Evolutionary conservation across 1,140 invertebrate genomes (phyloP), one percentile per base, ranked within the genome.

Genomic region (Papilio helenus): DNA sequence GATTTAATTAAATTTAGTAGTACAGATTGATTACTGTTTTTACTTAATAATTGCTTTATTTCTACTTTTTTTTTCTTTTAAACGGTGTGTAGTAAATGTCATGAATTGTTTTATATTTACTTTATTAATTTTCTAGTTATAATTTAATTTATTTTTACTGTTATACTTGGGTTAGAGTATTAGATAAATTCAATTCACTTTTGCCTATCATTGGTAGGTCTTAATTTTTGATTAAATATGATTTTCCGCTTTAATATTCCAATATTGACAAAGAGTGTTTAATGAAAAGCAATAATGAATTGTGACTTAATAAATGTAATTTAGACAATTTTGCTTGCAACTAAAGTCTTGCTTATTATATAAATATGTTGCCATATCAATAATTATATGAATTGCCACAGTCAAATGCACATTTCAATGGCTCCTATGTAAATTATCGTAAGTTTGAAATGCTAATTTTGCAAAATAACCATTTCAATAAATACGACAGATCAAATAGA

Each of bases 81-180:
- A 20, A 72, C 3, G 2, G 34, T 23, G n/a, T 72, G 72, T 72
- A 46, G 5, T 23, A 9, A 20, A 76, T 20, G 49, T 51, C 72
- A 46, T 49, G 46, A 55, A 29, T 76, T 34, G 34, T 18, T 58
- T 76, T 76, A 51, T 39, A 51, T 76, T 55, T 58, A 34, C 46
- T 76, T 55, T 20, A 74, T 74, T 49, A 74, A 76, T 76, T 58
- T 29, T 51, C 51, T 76, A 76, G 46, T 76, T 76, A 34, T 76
- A 76, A 76, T 58, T 76, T 76, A 76, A 76, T 76, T 76, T 76
- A 76, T 76, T 76, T 73, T 74, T 49, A 74, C 49, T 76, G 73
- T 76, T 76, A 76, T 39, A 76, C 29, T 76, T 76, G 73, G 73
- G 73, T 76, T 55, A 46, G 73, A 76, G 73, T 76, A 49, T 49